Conservation (phyloP, 2,888 invertebrate genomes). For the Chrysomela aeneicollis region DNA sequence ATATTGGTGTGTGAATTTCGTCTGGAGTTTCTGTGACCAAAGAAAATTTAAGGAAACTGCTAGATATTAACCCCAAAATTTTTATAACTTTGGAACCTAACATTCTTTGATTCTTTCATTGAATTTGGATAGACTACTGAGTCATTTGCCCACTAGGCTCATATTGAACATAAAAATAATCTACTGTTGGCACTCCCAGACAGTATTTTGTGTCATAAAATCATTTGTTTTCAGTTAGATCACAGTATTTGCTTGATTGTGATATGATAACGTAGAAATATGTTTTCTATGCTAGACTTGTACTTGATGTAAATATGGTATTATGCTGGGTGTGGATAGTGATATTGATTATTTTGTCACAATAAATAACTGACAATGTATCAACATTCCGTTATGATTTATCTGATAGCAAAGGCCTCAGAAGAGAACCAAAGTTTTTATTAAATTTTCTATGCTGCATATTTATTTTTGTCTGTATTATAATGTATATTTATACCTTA, state of each 20-base stretch:
- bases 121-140: background rate
- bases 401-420: constrained; percentile 27
- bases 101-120: too few species aligned
- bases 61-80: background rate
- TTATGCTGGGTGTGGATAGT: background rate
- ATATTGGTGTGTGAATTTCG: background rate
- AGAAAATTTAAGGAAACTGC: background rate
- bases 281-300: constrained; percentile 8
- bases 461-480: constrained; percentile 34
- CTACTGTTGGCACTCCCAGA: background rate
- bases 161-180: background rate
- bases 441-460: constrained; percentile 32
- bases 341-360: constrained; percentile 12
- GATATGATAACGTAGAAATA: background rate
- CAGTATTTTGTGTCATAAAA: background rate
- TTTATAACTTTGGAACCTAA: too few species aligned
- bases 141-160: too few species aligned
- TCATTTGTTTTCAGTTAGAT: background rate
- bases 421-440: constrained; percentile 38
- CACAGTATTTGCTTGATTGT: background rate
- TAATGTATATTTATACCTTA: constrained; percentile 31
- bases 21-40: background rate
- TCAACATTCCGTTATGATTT: constrained; percentile 14
- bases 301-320: constrained; percentile 11
- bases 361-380: background rate